phyloP scores from a whole-genome alignment of 1,140 invertebrate genomes.

The Diabrotica undecimpunctata region DNA sequence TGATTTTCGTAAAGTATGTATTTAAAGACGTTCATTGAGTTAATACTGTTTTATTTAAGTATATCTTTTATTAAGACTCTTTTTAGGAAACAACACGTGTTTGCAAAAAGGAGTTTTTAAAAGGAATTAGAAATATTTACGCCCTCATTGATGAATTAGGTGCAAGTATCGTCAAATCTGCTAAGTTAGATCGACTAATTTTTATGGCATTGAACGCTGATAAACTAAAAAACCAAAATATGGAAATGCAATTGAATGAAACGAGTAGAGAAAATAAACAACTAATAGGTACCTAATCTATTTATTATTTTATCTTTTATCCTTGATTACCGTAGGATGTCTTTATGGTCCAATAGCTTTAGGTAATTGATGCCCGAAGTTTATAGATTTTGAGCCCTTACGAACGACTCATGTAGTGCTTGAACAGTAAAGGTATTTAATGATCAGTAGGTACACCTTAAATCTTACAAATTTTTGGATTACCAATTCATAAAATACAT shows the following conservation, averaged over 20 bases:
- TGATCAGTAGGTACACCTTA: no score
- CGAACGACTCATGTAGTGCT: no score
- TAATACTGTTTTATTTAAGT: background rate
- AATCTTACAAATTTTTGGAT: no score
- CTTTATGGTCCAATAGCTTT: no score
- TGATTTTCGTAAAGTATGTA: background rate
- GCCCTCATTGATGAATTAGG: conserved; percentile 14
- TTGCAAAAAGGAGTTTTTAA: background rate
- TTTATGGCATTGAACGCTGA: conserved; percentile 12
- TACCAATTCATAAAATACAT: no score
- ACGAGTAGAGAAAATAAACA: conserved; percentile 25
- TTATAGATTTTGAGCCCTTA: no score
- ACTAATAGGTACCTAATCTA: conserved; percentile 16
- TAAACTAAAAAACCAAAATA: conserved; percentile 19
- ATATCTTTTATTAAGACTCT: no score
- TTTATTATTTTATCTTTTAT: no score
- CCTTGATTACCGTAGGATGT: no score
- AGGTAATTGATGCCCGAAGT: no score
- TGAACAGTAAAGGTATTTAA: no score
- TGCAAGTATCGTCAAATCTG: conserved; percentile 10
- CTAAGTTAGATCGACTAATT: conserved; percentile 11
- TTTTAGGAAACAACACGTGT: background rate
- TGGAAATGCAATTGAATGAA: conserved; percentile 20
- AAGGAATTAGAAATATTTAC: conserved; percentile 8
- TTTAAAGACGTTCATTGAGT: background rate